Evolutionary conservation across 2,113 vertebrate species (phyloP).

Genomic region (Pelobates fuscus): DNA sequence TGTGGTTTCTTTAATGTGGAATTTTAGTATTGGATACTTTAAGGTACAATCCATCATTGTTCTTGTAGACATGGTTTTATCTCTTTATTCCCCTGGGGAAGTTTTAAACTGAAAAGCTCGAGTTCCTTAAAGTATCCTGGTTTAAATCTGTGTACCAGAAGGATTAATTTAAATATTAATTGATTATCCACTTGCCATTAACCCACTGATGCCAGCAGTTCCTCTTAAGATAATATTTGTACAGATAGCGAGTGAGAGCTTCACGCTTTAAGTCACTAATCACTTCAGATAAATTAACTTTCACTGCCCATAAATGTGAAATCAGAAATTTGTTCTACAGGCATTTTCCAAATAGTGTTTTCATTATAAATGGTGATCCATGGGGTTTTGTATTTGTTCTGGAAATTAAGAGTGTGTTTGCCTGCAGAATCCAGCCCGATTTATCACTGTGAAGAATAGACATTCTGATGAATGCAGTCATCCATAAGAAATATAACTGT

Average conservation of each 20-base stretch:
- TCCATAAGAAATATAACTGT: constrained; percentile 59
- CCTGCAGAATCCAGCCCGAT: constrained; percentile 61
- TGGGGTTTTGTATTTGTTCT: constrained; percentile 66
- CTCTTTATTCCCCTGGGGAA: constrained; percentile 6
- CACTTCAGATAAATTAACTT: constrained; percentile 60
- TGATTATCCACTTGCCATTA: constrained; percentile 53
- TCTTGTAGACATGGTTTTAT: constrained; percentile 48
- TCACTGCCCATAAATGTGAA: constrained; percentile 59
- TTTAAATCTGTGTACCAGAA: constrained; percentile 26
- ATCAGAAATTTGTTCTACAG: constrained; percentile 59
- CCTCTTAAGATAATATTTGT: constrained; percentile 43
- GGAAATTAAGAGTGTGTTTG: constrained; percentile 64
- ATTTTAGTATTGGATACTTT: background rate
- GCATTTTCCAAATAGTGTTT: constrained; percentile 50
- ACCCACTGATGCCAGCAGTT: constrained; percentile 50
- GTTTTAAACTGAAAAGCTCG: constrained; percentile 37
- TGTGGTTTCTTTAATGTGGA: too few species aligned
- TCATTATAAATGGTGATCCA: constrained; percentile 62
- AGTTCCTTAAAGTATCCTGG: constrained; percentile 10
- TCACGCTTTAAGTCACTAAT: constrained; percentile 54
- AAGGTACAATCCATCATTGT: constrained; percentile 43
- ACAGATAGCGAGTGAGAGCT: constrained; percentile 39
- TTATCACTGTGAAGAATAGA: constrained; percentile 57
- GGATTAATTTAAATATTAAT: constrained; percentile 55
- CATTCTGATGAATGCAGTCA: constrained; percentile 63